phyloP scores from a whole-genome alignment of 2,113 vertebrate species.

The Sinocyclocheilus maitianheensis region DNA sequence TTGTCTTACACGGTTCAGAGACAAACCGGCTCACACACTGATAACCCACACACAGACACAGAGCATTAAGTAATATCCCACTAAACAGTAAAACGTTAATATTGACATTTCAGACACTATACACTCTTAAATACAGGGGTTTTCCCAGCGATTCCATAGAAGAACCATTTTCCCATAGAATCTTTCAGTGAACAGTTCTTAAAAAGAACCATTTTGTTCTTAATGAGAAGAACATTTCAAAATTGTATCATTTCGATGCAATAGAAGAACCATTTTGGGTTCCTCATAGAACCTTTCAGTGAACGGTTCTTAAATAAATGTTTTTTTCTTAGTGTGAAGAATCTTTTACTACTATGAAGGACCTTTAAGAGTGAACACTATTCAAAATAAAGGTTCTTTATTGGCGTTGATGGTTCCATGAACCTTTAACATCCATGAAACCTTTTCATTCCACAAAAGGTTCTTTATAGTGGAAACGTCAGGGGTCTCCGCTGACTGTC shows the following conservation, averaged over 20 bases:
- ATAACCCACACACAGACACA: conserved; percentile 39
- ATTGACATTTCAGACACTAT: not conserved
- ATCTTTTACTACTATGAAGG: not conserved
- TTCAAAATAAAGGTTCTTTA: not conserved
- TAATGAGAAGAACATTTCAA: not conserved
- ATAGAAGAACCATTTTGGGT: not conserved
- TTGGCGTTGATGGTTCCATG: no score
- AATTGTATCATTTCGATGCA: not conserved
- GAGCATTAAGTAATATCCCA: not conserved
- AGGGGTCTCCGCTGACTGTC: no score
- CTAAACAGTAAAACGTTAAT: not conserved
- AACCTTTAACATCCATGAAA: no score
- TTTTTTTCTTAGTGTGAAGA: not conserved
- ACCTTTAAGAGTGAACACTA: not conserved
- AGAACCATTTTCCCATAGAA: not conserved
- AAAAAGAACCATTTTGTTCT: not conserved
- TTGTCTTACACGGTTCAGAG: conserved; percentile 31
- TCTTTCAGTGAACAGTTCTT: not conserved
- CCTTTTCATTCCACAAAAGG: no score
- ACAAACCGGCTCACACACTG: conserved; percentile 20
- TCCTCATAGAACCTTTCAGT: not conserved
- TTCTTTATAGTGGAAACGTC: no score
- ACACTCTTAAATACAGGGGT: not conserved
- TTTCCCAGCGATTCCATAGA: not conserved
- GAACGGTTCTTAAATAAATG: not conserved